Evolutionary conservation across 2,888 invertebrate species (phyloP).

Genomic region (Platycheirus rosarum): DNA sequence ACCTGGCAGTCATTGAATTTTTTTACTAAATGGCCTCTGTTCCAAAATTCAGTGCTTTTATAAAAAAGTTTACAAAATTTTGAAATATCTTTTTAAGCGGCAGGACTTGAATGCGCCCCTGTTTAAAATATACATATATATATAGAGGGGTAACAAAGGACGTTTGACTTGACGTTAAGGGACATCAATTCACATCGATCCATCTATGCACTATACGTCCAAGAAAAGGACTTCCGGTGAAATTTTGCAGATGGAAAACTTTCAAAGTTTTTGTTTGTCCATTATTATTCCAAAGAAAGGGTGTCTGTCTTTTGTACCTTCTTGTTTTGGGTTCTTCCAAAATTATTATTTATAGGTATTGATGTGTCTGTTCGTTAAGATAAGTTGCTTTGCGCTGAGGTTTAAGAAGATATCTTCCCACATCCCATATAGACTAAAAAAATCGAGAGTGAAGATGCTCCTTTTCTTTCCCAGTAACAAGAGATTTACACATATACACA

Average conservation of each 20-base stretch:
- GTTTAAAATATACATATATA: not conserved
- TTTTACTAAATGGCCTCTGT: too few species aligned
- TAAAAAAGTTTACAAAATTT: too few species aligned
- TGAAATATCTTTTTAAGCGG: too few species aligned
- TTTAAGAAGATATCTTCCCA: too few species aligned
- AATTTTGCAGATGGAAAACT: conserved; percentile 70
- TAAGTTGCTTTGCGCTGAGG: conserved; percentile 57
- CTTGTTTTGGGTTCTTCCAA: conserved; percentile 65
- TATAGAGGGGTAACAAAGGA: conserved; percentile 69
- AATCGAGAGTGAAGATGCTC: too few species aligned
- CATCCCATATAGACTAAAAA: too few species aligned
- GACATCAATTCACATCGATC: conserved; percentile 48
- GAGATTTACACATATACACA: not conserved
- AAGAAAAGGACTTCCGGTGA: conserved; percentile 58
- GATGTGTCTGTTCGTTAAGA: conserved; percentile 63
- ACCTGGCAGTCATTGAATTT: too few species aligned
- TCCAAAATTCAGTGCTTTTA: too few species aligned
- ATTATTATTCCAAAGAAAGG: conserved; percentile 2
- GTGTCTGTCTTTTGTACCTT: conserved; percentile 2
- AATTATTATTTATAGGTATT: conserved; percentile 71
- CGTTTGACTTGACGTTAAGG: conserved; percentile 71
- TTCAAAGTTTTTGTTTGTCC: conserved; percentile 34
- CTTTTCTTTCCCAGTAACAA: conserved; percentile 48
- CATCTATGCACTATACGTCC: not conserved
- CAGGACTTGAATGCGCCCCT: not conserved